phyloP scores from a whole-genome alignment of 2,888 invertebrate species.

The Stenoptilia bipunctidactyla region DNA sequence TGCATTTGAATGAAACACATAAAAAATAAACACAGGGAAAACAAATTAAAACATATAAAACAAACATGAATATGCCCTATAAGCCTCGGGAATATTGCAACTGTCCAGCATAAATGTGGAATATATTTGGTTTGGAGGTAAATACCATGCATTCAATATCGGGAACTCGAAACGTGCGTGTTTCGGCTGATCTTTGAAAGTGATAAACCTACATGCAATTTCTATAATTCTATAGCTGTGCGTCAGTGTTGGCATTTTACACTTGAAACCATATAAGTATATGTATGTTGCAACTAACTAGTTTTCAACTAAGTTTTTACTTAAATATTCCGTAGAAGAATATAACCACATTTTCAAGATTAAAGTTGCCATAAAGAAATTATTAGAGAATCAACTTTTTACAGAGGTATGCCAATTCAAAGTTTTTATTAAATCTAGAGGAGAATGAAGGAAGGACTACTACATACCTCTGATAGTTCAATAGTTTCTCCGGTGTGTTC shows the following conservation, averaged over 20 bases:
- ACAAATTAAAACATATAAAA: slow-evolving; percentile 5
- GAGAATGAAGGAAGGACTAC: too few species aligned
- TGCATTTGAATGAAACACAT: too few species aligned
- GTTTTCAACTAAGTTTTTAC: too few species aligned
- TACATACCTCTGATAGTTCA: slow-evolving; percentile 80
- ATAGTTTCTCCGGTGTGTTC: slow-evolving; percentile 87
- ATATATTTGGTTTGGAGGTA: slow-evolving; percentile 2
- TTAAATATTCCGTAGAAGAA: too few species aligned
- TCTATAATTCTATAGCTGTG: slow-evolving; percentile 24
- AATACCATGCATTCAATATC: slow-evolving; percentile 40
- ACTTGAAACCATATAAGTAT: too few species aligned
- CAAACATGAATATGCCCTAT: slow-evolving; percentile 4
- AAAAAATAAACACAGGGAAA: not conserved
- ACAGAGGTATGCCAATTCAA: too few species aligned
- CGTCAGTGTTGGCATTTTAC: not conserved
- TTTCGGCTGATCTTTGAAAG: slow-evolving; percentile 15
- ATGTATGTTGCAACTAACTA: too few species aligned
- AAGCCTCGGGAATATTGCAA: not conserved
- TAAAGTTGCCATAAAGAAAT: too few species aligned
- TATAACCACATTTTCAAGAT: too few species aligned
- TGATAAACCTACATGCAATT: slow-evolving; percentile 31
- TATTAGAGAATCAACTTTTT: too few species aligned
- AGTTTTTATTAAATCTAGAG: too few species aligned
- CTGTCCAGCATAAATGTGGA: not conserved
- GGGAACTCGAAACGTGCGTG: slow-evolving; percentile 26